Evolutionary conservation across 2,888 invertebrate genomes (phyloP), one percentile per base, ranked within the genome.

Genomic region (Drosophila algonquin): DNA sequence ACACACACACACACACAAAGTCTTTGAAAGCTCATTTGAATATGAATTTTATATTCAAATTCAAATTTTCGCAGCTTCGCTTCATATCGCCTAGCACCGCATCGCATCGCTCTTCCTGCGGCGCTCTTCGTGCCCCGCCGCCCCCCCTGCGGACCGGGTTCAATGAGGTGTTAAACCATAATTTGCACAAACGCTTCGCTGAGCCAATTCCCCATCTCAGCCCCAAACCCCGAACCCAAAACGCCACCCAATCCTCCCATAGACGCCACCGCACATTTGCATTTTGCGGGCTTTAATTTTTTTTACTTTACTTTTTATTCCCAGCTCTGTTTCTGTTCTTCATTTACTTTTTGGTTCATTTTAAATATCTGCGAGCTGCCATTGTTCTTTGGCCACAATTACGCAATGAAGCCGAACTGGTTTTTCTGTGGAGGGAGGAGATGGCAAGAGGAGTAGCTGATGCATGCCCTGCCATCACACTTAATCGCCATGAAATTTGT

Each of bases 161-260:
- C 90, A 90, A 90, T 90, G 90, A 90, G 90, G 90, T 90, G 90
- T 90, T 89, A 90, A 90, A 90, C 90, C 90, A 90, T 90, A 90
- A 90, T 90, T 90, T 90, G 90, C 90, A 90, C 89, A 89, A 83
- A 64, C 70, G 71, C 71, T 71, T 64, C n/a, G 67, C 65, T 65
- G 73, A 78, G 76, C 79, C 73, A 56, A 63, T 56, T 67, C 50
- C 56, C 67, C 54, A 52, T 35, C 48, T 16, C 48, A 24, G 16
- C 10, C 8, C 46, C 57, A 16, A 2, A 59, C 27, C 8, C 47
- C n/a, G 24, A 24, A 24, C 24, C 24, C 24, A 4, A 24, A 24
- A 44, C 9, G 21, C 4, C 4, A 40, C 45, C 10, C 47, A 46
- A 30, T 24, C 55, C 18, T 24, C 55, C 71, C 14, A 40, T 40